Percentiles rank a stretch among this genome's conserved stretches.
phyloP scores from a whole-genome alignment of 2,888 invertebrate genomes.

The Octonoba sinensis region DNA sequence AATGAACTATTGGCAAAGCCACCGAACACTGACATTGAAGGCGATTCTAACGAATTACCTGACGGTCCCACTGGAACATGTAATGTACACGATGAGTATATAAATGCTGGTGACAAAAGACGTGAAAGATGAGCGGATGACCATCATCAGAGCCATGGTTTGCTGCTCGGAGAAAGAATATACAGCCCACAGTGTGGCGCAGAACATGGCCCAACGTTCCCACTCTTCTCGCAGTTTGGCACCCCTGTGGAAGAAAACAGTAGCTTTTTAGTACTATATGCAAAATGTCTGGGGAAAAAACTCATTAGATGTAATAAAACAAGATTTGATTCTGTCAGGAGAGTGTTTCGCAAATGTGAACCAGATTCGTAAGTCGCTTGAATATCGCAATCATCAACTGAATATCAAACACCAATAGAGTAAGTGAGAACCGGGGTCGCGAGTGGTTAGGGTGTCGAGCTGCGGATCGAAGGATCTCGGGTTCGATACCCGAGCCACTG shows the following conservation, averaged over 20 bases:
- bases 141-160: constrained; percentile 83
- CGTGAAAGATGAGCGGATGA: constrained; percentile 82
- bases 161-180: constrained; percentile 89
- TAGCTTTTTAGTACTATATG: not conserved
- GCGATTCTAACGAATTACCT: constrained; percentile 74
- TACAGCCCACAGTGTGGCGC: constrained; percentile 84
- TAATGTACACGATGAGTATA: constrained; percentile 78
- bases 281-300: not conserved
- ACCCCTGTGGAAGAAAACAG: constrained; percentile 50
- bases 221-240: constrained; percentile 66
- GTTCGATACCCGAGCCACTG: too few relatives aligned
- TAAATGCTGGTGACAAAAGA: constrained; percentile 86
- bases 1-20: not conserved
- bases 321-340: too few relatives aligned
- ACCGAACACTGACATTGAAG: too few relatives aligned
- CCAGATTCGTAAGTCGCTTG: too few relatives aligned
- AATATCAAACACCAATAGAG: too few relatives aligned
- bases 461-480: too few relatives aligned
- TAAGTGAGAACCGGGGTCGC: too few relatives aligned
- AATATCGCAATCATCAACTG: too few relatives aligned
- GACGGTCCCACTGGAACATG: constrained; percentile 82
- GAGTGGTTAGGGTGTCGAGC: too few relatives aligned
- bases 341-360: too few relatives aligned
- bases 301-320: not conserved
- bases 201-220: constrained; percentile 77